Evolutionary conservation across 1,140 invertebrate species (phyloP).

Genomic region (Lepidurus arcticus): DNA sequence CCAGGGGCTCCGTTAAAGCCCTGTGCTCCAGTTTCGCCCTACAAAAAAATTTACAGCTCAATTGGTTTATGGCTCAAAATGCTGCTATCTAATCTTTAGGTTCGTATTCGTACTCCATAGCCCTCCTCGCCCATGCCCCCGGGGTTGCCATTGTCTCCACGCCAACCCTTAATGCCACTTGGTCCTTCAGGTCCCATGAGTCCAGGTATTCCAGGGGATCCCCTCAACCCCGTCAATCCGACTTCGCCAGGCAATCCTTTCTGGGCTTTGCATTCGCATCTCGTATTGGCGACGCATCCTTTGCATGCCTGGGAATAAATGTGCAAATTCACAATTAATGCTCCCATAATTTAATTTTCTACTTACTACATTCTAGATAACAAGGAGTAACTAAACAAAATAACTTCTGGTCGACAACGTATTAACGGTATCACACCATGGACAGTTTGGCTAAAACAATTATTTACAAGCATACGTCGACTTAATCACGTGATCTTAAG

Average conservation of each 20-base stretch:
- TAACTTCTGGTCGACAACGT: no score
- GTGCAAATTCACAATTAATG: neutral
- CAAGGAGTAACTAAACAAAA: no score
- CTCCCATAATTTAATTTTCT: no score
- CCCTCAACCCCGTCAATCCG: slow-evolving; percentile 61
- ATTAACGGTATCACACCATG: no score
- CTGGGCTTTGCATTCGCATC: slow-evolving; percentile 73
- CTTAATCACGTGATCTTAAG: no score
- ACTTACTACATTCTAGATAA: no score
- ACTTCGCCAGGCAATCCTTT: slow-evolving; percentile 61
- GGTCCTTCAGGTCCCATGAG: slow-evolving; percentile 47
- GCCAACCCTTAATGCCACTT: slow-evolving; percentile 61
- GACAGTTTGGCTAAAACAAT: no score
- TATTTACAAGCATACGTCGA: no score
- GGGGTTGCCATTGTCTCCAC: slow-evolving; percentile 54
- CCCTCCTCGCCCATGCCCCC: slow-evolving; percentile 48
- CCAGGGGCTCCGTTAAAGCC: slow-evolving; percentile 57
- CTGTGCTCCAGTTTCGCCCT: slow-evolving; percentile 59
- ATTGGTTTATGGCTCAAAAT: neutral
- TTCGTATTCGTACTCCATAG: slow-evolving; percentile 32
- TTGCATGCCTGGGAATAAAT: slow-evolving; percentile 58
- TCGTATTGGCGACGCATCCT: slow-evolving; percentile 50
- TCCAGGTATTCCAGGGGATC: slow-evolving; percentile 61
- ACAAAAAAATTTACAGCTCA: no score
- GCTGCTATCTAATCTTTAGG: neutral